These are phyloP conservation scores for Actinia equina DNA, from an alignment of 64 coral and sea anemone species.

Conservation along the genomic window DNA sequence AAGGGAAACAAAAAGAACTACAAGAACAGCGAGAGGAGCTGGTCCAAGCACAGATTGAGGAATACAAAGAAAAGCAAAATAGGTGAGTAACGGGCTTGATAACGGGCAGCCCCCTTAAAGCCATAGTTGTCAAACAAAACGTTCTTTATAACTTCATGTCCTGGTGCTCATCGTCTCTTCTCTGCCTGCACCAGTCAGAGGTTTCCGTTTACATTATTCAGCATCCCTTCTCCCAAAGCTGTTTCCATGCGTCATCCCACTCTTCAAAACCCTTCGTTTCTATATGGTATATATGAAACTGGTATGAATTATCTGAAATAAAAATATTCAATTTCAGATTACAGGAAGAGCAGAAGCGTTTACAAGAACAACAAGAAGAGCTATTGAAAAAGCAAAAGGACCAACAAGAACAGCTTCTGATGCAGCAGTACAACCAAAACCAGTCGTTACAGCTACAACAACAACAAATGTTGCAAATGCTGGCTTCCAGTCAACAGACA, in stretches of 20 bases:
- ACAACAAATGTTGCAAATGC: conserved; percentile 71
- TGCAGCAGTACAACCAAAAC: conserved; percentile 86
- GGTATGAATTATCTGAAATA: too few relatives aligned
- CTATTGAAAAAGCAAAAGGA: conserved; percentile 71
- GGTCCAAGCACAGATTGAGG: conserved; percentile 72
- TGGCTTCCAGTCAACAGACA: conserved; percentile 53
- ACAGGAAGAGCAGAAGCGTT: conserved; percentile 80
- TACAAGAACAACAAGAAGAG: conserved; percentile 85
- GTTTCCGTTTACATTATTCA: too few relatives aligned
- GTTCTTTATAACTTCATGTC: too few relatives aligned
- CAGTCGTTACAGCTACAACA: conserved; percentile 85
- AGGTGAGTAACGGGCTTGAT: background rate
- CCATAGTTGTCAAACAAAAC: too few relatives aligned
- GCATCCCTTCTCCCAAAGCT: too few relatives aligned
- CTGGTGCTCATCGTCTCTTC: too few relatives aligned
- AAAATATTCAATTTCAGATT: background rate
- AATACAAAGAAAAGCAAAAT: conserved; percentile 60
- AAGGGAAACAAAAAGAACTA: conserved; percentile 60
- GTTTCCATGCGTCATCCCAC: too few relatives aligned
- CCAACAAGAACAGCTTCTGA: conserved; percentile 83
- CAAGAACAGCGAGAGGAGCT: conserved; percentile 65
- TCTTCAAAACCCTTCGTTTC: too few relatives aligned
- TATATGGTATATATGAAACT: too few relatives aligned
- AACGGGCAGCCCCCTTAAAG: too few relatives aligned
- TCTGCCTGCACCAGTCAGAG: too few relatives aligned